Evolutionary conservation across 1,140 invertebrate species (phyloP), one percentile per base, ranked within the genome.

Genomic region (Bombus cullumanus): DNA sequence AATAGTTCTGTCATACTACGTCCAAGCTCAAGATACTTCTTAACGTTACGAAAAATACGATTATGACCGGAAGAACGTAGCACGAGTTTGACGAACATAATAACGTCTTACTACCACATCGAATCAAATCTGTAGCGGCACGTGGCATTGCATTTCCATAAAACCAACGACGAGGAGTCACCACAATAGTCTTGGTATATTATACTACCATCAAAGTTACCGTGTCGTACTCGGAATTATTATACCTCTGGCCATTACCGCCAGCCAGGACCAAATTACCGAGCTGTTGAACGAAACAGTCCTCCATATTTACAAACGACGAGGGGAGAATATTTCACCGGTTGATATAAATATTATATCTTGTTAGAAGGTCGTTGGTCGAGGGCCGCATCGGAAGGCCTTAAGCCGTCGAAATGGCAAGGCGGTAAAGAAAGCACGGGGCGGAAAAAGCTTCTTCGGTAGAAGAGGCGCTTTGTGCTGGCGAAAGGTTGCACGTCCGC

Each of bases 301-400:
- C 53, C 34, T n/a, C 28, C 62, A 18, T 75, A 73, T 74, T 73
- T 85, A 73, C 72, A 25, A 31, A 62, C 43, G 75, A 15, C 41
- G 43, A 47, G 71, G 13, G 41, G 13, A 64, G 78, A 77, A 76
- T 87, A 85, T 89, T 83, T 89, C 88, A 73, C 28, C 18, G 18
- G 5, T 59, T 39, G 66, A 77, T 83, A 89, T 89, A 89, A 89
- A 89, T 89, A 89, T 89, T 89, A 72, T 81, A 89, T 89, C 83
- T 83, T 86, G 76, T 86, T 89, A 86, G 47, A 77, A 66, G 69
- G 34, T 47, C 43, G 80, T 86, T 72, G 83, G 39, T 39, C 34
- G 68, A 81, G 57, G 64, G 31, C 74, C 41, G 41, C 39, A 73
- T 76, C 69, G 88, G 28, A n/a, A 25, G 59, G 28, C 28, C 59